Base-by-base conservation (phyloP, 2,888 invertebrate species). In the Conomelus anceps region DNA sequence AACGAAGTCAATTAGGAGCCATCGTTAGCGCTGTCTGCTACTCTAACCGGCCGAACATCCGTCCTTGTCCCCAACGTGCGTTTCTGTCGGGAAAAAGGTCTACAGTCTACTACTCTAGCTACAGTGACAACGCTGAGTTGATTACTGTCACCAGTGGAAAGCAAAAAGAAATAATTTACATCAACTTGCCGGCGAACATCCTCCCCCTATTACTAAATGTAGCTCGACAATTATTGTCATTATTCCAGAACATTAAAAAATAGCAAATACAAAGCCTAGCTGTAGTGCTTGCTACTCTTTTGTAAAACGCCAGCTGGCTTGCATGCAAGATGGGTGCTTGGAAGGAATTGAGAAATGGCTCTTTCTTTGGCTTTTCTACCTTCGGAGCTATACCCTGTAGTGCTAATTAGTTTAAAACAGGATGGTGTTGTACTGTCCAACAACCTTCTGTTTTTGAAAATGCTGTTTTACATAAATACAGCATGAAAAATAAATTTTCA, bases 1-100 rank as follows among this genome's bases (percentile, higher is more conserved):
- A 86, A 86, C 86, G 86, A 86, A 86, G 24, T 29, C 29, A 86
- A 86, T 85, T 85, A 85, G 63, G 63, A 63, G 63, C 63, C 63
- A 63, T 63, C 63, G 63, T 63, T 63, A 63, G 63, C n/a, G n/a
- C 63, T 63, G 63, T 63, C 63, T 63, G n/a, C n/a, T n/a, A n/a
- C n/a, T 34, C 13, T 9, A 13, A n/a, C 63, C 63, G 63, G n/a
- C 20, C n/a, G n/a, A 63, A n/a, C n/a, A 63, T 63, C 63, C 63
- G 63, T 20, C n/a, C n/a, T n/a, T n/a, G n/a, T n/a, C n/a, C n/a
- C n/a, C n/a, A n/a, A n/a, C n/a, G n/a, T n/a, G n/a, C n/a, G n/a
- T n/a, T n/a, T n/a, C n/a, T n/a, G n/a, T n/a, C n/a, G n/a, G 11
- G 63, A 63, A n/a, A 63, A 63, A 63, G 63, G 63, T n/a, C 63